A percentile compares a stretch with the other conserved stretches of the same genome.
Evolutionary conservation across 1,140 invertebrate species (phyloP).

Genomic region (Drosophila teissieri): DNA sequence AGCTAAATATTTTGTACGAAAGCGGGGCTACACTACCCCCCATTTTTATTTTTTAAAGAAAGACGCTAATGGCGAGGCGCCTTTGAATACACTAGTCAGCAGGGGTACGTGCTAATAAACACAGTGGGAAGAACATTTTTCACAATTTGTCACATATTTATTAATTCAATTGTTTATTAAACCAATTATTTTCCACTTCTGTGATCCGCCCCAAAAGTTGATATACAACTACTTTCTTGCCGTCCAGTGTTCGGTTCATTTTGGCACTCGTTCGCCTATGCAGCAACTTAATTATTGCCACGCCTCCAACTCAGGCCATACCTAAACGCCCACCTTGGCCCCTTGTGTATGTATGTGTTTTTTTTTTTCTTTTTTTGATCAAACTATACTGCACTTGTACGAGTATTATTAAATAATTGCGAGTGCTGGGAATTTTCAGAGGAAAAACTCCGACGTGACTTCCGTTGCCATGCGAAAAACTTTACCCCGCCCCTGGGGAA

Average conservation of each 20-base stretch:
- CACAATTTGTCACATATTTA: no score
- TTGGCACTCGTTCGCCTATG: constrained; percentile 5
- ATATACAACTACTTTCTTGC: background rate
- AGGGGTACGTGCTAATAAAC: constrained; percentile 2
- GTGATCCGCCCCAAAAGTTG: no score
- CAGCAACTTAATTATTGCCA: constrained; percentile 28
- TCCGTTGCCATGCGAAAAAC: constrained; percentile 74
- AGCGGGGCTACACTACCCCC: constrained; percentile 50
- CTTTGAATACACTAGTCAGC: constrained; percentile 23
- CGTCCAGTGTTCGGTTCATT: constrained; percentile 3
- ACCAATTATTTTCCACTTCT: no score
- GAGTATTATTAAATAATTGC: constrained; percentile 63
- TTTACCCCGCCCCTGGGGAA: constrained; percentile 24
- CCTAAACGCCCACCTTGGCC: constrained; percentile 6
- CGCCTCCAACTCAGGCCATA: constrained; percentile 17
- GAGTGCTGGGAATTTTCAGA: constrained; percentile 52
- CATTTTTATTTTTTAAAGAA: background rate
- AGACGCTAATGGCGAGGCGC: constrained; percentile 27
- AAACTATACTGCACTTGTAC: constrained; percentile 22
- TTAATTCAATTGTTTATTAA: no score
- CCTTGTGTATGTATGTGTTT: background rate
- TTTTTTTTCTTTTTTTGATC: background rate
- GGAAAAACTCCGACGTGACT: constrained; percentile 74
- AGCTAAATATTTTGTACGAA: constrained; percentile 66
- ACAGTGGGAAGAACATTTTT: background rate